Base-by-base conservation (phyloP, 2,797 vertebrate genomes). In the Channallabes apus region DNA sequence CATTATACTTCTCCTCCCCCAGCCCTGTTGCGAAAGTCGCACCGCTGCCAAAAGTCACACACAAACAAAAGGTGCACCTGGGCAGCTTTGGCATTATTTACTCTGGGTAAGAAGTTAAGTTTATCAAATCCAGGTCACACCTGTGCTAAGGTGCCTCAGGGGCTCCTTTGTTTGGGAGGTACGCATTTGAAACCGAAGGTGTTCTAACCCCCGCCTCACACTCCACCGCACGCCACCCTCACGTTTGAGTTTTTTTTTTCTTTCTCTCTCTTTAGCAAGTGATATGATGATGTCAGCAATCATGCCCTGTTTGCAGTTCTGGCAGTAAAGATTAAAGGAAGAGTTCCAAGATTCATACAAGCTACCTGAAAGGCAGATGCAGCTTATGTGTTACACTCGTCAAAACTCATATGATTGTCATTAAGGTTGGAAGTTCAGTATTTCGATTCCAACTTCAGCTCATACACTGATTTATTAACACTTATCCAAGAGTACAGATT, bases 1-100 rank as follows among this genome's bases (percentile, higher is more conserved):
- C 89, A 88, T 91, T 91, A 88, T 89, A 87, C 82, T 84, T 51
- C 88, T 86, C 84, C 80, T 80, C 76, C 69, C 86, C 81, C 86
- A 17, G 61, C 77, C 73, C n/a, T 86, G 72, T 89, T 90, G 85
- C 89, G 88, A 94, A 94, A 94, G 92, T 92, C 80, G 84, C 90
- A 79, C 54, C 38, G 11, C 86, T 94, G 94, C 94, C 93, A 94
- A 92, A 93, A 95, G 92, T 95, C 93, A 90, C 92, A 91, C 91
- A 92, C 92, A 94, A 95, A 95, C 94, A 95, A 95, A 95, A 93
- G 94, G 92, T 94, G 94, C 94, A 95, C 94, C 95, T 96, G 94
- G 94, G 91, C 91, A 94, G 91, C 90, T 92, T 87, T 87, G 90
- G 90, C 92, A 92, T 91, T 95, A 92, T 95, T 95, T 94, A 93